Evolutionary conservation across 2,888 invertebrate genomes (phyloP).

Genomic region (Horisme vitalbata): DNA sequence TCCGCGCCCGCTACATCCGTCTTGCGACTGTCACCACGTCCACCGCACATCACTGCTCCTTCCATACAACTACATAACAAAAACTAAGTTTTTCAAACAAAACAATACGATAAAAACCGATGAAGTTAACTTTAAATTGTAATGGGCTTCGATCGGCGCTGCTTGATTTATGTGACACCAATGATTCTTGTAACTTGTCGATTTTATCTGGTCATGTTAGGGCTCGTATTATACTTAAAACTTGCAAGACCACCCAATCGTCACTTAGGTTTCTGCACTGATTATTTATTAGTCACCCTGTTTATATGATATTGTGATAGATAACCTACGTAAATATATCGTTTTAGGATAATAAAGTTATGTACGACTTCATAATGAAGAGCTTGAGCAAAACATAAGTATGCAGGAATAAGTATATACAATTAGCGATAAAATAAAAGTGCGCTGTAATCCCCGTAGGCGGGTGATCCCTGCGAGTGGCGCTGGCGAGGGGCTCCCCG

Average conservation of each 20-base stretch:
- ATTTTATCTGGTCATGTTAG: constrained; percentile 4
- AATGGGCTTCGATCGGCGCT: constrained; percentile 14
- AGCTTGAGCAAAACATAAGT: too few relatives aligned
- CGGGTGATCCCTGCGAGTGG: not conserved
- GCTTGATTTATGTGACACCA: constrained; percentile 13
- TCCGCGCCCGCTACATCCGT: constrained; percentile 44
- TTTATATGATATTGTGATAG: too few relatives aligned
- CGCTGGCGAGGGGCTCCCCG: not conserved
- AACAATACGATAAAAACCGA: constrained; percentile 28
- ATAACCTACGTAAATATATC: too few relatives aligned
- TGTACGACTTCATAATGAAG: too few relatives aligned
- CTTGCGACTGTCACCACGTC: constrained; percentile 65
- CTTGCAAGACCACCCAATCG: constrained; percentile 1
- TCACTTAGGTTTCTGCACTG: too few relatives aligned
- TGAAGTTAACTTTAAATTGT: constrained; percentile 9
- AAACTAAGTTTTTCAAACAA: constrained; percentile 20
- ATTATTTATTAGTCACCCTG: too few relatives aligned
- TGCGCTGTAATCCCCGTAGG: too few relatives aligned
- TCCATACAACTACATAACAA: constrained; percentile 16
- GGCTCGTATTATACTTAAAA: not conserved
- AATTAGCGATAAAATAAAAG: too few relatives aligned
- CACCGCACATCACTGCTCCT: constrained; percentile 21
- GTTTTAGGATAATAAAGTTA: too few relatives aligned
- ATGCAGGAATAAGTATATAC: too few relatives aligned
- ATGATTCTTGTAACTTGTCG: constrained; percentile 12